A percentile compares a stretch with the other conserved stretches of the same genome.
phyloP scores from a whole-genome alignment of 2,113 vertebrate species.

The Corvus cornix region DNA sequence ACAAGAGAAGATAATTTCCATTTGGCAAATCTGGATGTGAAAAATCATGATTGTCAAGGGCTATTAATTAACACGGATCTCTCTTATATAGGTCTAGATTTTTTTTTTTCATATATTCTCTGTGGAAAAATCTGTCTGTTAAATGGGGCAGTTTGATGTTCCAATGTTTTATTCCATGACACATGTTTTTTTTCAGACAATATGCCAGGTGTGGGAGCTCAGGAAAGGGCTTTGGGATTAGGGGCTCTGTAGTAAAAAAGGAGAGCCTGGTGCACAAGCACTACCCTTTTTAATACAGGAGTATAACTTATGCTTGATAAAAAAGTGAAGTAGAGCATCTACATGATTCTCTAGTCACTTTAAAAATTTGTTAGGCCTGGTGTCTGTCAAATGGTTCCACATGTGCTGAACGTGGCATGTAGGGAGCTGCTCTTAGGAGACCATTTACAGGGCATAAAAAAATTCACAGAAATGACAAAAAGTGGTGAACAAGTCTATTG shows the following conservation, averaged over 20 bases:
- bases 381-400: background rate
- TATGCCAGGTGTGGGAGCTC: background rate
- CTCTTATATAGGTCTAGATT: background rate
- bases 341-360: background rate
- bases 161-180: background rate
- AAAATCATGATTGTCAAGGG: background rate
- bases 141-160: background rate
- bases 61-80: background rate
- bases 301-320: background rate
- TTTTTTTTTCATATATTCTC: background rate
- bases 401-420: background rate
- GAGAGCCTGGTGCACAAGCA: background rate
- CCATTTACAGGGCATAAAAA: background rate
- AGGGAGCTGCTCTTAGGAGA: background rate
- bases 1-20: background rate
- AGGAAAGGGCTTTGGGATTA: background rate
- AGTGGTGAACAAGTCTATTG: background rate
- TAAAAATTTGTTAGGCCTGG: background rate
- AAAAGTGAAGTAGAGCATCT: background rate
- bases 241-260: background rate
- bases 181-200: background rate
- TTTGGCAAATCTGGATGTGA: background rate
- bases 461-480: background rate
- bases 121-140: background rate
- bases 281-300: background rate